Evolutionary conservation across 2,113 vertebrate species (phyloP).

Genomic region (Seriola quinqueradiata): DNA sequence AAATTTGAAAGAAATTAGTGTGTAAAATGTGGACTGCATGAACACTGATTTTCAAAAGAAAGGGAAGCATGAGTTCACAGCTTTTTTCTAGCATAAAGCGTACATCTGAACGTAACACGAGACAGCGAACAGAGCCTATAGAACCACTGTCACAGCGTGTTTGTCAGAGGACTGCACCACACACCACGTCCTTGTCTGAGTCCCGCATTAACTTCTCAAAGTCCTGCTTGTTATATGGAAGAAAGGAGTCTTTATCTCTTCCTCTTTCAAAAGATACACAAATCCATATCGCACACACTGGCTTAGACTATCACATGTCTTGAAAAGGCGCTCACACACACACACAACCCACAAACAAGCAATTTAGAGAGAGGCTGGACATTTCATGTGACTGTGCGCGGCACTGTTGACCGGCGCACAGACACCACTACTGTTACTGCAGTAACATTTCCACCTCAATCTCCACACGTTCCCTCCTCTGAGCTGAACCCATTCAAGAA

Average conservation of each 20-base stretch:
- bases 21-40: neutral
- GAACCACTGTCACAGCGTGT: conserved; percentile 15
- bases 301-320: conserved; percentile 61
- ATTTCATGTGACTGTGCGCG: conserved; percentile 53
- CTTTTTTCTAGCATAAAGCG: conserved; percentile 15
- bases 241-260: conserved; percentile 54
- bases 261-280: conserved; percentile 34
- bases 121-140: neutral
- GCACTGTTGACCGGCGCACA: conserved; percentile 6
- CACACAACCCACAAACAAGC: conserved; percentile 36
- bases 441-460: conserved; percentile 44
- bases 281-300: conserved; percentile 47
- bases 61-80: neutral
- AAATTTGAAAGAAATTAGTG: neutral
- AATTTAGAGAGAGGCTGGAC: conserved; percentile 38
- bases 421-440: conserved; percentile 20
- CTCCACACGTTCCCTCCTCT: conserved; percentile 50
- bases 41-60: neutral
- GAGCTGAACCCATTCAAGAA: conserved; percentile 57
- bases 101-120: conserved; percentile 1
- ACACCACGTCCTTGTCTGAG: conserved; percentile 51
- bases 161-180: conserved; percentile 29
- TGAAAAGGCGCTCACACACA: conserved; percentile 22
- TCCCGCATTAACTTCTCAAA: conserved; percentile 22
- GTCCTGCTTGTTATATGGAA: conserved; percentile 21